Percentiles rank a stretch among this genome's conserved stretches.
Conservation (phyloP, 2,113 vertebrate genomes). For the Trematocara variabile region DNA sequence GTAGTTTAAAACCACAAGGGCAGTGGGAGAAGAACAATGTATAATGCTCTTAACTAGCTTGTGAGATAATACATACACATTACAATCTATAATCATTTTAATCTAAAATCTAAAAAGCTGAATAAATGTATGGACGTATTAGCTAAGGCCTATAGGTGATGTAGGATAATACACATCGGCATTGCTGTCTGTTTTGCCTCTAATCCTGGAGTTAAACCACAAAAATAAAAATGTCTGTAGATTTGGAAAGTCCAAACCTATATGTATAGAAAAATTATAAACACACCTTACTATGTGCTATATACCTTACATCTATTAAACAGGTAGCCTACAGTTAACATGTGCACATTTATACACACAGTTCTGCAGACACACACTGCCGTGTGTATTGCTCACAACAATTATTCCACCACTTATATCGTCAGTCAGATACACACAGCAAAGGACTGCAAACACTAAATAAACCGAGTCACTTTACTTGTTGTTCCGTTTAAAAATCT, state of each 20-base stretch:
- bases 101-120: conserved; percentile 29
- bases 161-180: not conserved
- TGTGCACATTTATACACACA: not conserved
- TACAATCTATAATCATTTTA: conserved; percentile 54
- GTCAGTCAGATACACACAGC: not conserved
- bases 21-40: conserved; percentile 51
- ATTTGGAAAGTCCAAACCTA: not conserved
- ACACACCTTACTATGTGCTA: not conserved
- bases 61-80: conserved; percentile 52
- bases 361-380: not conserved
- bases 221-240: not conserved
- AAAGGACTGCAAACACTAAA: not conserved
- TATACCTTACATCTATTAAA: not conserved
- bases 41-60: conserved; percentile 58
- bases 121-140: conserved; percentile 21
- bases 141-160: not conserved
- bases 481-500: not conserved
- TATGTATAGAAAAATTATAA: not conserved
- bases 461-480: not conserved
- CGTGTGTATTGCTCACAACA: not conserved
- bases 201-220: not conserved
- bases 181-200: not conserved
- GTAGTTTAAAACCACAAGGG: conserved; percentile 48
- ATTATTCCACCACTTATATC: not conserved
- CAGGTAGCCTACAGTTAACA: not conserved